Percentiles rank a stretch among this genome's conserved stretches.
Evolutionary conservation across 2,888 invertebrate genomes (phyloP).

Genomic region (Sussaba pulchella): DNA sequence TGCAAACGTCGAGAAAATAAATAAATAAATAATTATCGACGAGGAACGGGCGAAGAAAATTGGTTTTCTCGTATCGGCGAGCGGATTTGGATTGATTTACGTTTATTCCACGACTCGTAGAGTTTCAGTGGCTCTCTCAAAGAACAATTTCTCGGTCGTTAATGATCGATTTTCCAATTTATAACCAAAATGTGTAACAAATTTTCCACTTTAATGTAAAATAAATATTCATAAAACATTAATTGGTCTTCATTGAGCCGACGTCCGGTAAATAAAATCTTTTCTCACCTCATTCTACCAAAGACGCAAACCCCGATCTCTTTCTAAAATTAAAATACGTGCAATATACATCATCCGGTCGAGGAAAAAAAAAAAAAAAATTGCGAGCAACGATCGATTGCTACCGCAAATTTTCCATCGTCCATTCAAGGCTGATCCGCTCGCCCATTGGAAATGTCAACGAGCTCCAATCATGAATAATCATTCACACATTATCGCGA

Average conservation of each 20-base stretch:
- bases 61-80: constrained; percentile 10
- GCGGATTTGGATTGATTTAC: not conserved
- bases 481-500: constrained; percentile 8
- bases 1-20: constrained; percentile 38
- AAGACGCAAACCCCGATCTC: too few species aligned
- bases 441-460: not conserved
- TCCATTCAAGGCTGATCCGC: not conserved
- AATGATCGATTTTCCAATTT: too few species aligned
- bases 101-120: not conserved
- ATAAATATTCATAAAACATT: too few species aligned
- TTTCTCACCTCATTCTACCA: too few species aligned
- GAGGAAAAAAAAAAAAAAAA: not conserved
- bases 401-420: not conserved
- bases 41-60: constrained; percentile 34
- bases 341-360: too few species aligned
- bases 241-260: too few species aligned
- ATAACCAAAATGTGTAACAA: not conserved
- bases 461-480: not conserved
- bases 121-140: not conserved
- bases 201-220: not conserved
- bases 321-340: too few species aligned
- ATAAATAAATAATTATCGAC: constrained; percentile 19
- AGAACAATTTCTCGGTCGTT: not conserved
- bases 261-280: too few species aligned
- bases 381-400: too few species aligned